phyloP scores from a whole-genome alignment of 2,888 invertebrate species.

The Pelosia muscerda region DNA sequence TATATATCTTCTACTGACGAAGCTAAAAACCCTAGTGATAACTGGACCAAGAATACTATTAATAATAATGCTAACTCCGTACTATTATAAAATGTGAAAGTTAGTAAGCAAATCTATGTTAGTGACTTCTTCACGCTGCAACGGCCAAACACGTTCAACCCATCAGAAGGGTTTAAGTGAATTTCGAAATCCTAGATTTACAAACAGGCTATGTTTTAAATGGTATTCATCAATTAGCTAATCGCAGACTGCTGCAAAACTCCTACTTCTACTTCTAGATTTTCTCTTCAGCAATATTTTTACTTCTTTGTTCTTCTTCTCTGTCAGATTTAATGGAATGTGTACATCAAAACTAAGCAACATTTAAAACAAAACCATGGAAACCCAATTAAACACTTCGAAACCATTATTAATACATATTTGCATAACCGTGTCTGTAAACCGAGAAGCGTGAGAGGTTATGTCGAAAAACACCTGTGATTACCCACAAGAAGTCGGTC shows the following conservation, averaged over 20 bases:
- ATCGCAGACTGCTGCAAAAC: no score
- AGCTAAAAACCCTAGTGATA: neutral
- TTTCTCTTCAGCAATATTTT: neutral
- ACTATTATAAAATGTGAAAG: neutral
- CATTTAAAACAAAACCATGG: conserved; percentile 13
- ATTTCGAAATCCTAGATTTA: neutral
- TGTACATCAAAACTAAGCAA: conserved; percentile 5
- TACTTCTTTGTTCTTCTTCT: neutral
- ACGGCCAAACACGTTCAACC: no score
- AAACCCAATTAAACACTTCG: conserved; percentile 17
- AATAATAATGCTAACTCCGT: neutral
- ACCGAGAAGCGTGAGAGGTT: conserved; percentile 75
- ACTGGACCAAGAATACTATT: neutral
- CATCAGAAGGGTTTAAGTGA: neutral
- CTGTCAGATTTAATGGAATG: neutral
- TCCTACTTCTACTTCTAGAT: neutral
- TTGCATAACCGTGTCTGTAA: conserved; percentile 56
- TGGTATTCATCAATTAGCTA: no score
- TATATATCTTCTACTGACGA: neutral
- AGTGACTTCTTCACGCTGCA: neutral
- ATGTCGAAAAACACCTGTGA: conserved; percentile 78
- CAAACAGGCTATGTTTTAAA: neutral
- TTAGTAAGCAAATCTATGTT: neutral
- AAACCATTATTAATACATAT: conserved; percentile 44
- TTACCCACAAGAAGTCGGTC: conserved; percentile 77